Evolutionary conservation across 2,113 vertebrate genomes (phyloP).

Genomic region (Alouatta palliata): DNA sequence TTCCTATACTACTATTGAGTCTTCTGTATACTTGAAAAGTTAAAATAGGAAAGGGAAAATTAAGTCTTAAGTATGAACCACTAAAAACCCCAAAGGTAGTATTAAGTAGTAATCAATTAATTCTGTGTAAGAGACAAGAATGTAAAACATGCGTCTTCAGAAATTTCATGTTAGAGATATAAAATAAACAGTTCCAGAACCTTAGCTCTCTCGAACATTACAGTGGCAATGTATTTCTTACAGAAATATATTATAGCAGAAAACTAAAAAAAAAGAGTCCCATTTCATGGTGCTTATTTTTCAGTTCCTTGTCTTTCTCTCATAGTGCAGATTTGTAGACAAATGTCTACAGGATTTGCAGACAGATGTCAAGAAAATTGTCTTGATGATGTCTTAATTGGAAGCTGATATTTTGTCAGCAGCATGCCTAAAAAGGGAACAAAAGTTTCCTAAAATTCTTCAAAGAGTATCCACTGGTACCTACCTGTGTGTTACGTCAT

Average conservation of each 20-base stretch:
- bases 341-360: neutral
- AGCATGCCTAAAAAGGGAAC: neutral
- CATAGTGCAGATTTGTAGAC: neutral
- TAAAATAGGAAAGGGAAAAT: neutral
- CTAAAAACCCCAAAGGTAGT: neutral
- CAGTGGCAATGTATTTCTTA: too few relatives aligned
- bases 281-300: neutral
- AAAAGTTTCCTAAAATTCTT: neutral
- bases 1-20: neutral
- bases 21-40: neutral
- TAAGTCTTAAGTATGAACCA: neutral
- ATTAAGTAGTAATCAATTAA: neutral
- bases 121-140: neutral
- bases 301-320: neutral
- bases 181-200: neutral
- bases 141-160: neutral
- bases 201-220: neutral
- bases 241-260: neutral
- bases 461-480: neutral
- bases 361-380: neutral
- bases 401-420: neutral
- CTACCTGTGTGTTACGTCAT: accelerated
- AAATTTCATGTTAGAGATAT: neutral
- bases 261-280: neutral
- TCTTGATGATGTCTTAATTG: neutral